These are phyloP conservation scores for Abrostola tripartita DNA, from an alignment of 2,888 invertebrate species.

Conservation along the genomic window DNA sequence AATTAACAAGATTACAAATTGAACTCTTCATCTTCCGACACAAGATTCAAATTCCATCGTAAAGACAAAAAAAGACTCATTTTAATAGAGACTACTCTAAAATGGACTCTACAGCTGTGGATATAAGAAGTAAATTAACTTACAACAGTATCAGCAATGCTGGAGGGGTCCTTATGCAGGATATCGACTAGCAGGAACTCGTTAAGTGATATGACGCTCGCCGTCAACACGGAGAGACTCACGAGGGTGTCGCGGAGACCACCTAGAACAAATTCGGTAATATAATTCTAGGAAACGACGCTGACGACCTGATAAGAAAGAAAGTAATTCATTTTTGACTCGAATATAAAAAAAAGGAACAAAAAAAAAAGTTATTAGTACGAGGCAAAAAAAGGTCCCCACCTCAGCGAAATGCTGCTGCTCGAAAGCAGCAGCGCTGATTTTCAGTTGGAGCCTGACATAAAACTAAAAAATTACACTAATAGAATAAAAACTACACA, in stretches of 20 bases:
- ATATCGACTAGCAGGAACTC: constrained; percentile 95
- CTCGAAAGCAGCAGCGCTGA: too few relatives aligned
- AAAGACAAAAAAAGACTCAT: neutral
- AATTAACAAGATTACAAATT: too few relatives aligned
- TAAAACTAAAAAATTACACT: too few relatives aligned
- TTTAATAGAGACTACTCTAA: neutral
- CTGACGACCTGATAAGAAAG: too few relatives aligned
- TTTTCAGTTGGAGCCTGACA: too few relatives aligned
- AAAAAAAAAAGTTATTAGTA: too few relatives aligned
- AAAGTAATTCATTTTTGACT: too few relatives aligned
- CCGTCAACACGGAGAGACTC: constrained; percentile 90
- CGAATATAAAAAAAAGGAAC: too few relatives aligned
- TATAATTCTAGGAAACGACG: neutral
- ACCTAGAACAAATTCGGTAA: constrained; percentile 63
- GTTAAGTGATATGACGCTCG: constrained; percentile 90
- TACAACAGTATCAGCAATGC: constrained; percentile 82
- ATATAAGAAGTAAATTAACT: constrained; percentile 54
- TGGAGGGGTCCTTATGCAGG: constrained; percentile 90
- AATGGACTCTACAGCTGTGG: constrained; percentile 18
- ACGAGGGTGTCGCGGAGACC: constrained; percentile 89
- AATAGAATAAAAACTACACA: too few relatives aligned
- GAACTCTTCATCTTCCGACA: neutral
- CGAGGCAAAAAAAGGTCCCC: too few relatives aligned
- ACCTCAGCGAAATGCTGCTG: too few relatives aligned
- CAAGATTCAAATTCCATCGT: neutral